phyloP scores from a whole-genome alignment of 2,113 vertebrate species.

The Chamaea fasciata region DNA sequence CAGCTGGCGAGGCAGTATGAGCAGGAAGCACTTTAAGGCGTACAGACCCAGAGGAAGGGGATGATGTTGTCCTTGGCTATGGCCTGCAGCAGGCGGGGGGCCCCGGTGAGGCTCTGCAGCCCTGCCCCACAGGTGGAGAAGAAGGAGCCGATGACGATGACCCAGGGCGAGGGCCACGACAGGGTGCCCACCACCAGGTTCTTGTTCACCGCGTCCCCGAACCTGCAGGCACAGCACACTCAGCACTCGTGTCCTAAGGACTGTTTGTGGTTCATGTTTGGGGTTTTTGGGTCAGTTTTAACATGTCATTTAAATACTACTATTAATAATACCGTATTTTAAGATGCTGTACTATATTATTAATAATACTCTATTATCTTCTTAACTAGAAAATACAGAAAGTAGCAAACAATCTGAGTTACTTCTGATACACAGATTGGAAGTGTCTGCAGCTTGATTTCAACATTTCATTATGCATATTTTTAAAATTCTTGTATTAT shows the following conservation, averaged over 20 bases:
- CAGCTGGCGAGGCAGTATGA: accelerated
- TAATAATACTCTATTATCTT: background rate
- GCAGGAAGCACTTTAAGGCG: accelerated
- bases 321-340: background rate
- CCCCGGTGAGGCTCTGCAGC: slow-evolving; percentile 92
- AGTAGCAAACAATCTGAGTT: background rate
- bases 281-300: background rate
- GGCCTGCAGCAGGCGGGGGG: slow-evolving; percentile 91
- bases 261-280: accelerated
- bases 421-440: background rate
- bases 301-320: background rate
- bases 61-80: slow-evolving; percentile 98
- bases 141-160: slow-evolving; percentile 96
- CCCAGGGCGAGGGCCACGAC: slow-evolving; percentile 96
- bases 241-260: accelerated
- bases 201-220: slow-evolving; percentile 86
- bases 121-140: slow-evolving; percentile 96
- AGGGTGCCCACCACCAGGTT: slow-evolving; percentile 93
- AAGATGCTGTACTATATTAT: accelerated
- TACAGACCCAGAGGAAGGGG: slow-evolving; percentile 88
- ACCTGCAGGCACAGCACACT: slow-evolving; percentile 67
- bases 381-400: background rate
- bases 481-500: background rate
- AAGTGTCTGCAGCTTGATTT: background rate
- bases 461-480: background rate